Evolutionary conservation across 2,113 vertebrate species (phyloP).

Genomic region (Puffinus mauretanicus): DNA sequence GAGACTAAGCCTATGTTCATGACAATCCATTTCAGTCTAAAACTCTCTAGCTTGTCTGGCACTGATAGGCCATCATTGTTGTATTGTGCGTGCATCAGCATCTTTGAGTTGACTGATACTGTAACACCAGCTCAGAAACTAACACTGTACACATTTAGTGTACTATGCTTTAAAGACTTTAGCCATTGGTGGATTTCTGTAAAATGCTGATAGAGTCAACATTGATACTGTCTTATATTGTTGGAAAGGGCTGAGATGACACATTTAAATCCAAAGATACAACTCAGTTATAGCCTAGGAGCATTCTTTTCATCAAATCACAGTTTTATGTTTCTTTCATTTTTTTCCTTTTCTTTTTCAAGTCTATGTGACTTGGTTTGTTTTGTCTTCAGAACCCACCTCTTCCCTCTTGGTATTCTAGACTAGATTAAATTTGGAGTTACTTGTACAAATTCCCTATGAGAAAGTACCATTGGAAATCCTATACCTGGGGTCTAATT

Average conservation of each 20-base stretch:
- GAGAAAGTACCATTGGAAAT: neutral
- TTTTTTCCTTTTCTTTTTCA: neutral
- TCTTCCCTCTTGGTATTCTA: neutral
- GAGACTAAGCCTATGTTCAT: neutral
- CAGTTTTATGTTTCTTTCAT: neutral
- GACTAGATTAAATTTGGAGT: neutral
- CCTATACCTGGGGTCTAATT: neutral
- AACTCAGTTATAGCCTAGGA: neutral
- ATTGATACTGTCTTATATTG: neutral
- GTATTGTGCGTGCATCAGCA: neutral
- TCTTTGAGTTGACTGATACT: neutral
- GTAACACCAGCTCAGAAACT: neutral
- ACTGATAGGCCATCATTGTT: neutral
- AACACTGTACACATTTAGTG: neutral
- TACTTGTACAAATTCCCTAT: neutral
- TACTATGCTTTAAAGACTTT: neutral
- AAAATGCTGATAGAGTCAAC: neutral
- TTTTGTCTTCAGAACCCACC: neutral
- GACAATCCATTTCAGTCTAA: neutral
- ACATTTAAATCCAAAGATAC: neutral
- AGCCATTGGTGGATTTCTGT: neutral
- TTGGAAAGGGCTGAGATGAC: neutral
- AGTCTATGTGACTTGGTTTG: neutral
- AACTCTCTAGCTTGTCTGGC: neutral
- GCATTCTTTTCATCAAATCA: neutral